Conservation (phyloP, 2,113 vertebrate genomes). For the Lanius collurio region DNA sequence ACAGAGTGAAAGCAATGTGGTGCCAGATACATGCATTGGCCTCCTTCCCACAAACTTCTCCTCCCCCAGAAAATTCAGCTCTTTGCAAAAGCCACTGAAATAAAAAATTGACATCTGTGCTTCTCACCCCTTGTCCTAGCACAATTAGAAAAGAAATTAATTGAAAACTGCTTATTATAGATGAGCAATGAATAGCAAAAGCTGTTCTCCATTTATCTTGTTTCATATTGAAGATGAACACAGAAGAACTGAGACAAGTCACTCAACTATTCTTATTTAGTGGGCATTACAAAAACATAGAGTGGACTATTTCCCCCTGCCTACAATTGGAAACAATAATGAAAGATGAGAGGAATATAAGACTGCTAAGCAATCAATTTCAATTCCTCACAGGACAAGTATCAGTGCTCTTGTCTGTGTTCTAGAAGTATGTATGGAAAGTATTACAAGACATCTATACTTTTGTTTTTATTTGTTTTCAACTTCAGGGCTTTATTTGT, state of each 20-base stretch:
- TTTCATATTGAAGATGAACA: slow-evolving; percentile 22
- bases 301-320: not conserved
- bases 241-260: not conserved
- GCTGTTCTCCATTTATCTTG: slow-evolving; percentile 44
- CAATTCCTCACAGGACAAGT: not conserved
- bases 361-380: not conserved
- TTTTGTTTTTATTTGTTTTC: not conserved
- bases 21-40: not conserved
- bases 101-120: slow-evolving; percentile 2
- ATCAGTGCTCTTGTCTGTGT: not conserved
- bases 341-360: not conserved
- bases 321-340: not conserved
- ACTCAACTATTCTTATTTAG: not conserved
- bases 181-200: slow-evolving; percentile 57
- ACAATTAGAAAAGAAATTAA: not conserved
- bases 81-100: not conserved
- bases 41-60: not conserved
- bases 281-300: not conserved
- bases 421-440: not conserved
- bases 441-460: not conserved
- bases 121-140: not conserved
- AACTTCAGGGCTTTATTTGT: not conserved
- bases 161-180: slow-evolving; percentile 60
- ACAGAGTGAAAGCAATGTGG: not conserved
- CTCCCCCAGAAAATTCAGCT: not conserved